Evolutionary conservation across 2,113 vertebrate genomes (phyloP).

Genomic region (Pithys albifrons): DNA sequence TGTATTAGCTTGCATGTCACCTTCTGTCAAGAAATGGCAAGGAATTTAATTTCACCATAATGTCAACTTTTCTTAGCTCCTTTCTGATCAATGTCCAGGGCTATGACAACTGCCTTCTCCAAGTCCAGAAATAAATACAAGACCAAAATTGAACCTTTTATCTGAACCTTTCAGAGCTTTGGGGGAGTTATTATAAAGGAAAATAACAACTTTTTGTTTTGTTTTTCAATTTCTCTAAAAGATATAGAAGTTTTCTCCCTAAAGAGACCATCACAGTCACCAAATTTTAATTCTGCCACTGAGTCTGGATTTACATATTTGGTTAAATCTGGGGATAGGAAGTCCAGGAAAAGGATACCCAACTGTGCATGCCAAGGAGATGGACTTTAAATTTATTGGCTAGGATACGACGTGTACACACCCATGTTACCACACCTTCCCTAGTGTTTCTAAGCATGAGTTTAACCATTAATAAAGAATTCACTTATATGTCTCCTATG

Average conservation of each 20-base stretch:
- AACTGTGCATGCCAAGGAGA: too few relatives aligned
- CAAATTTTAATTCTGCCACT: neutral
- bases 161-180: neutral
- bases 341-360: too few relatives aligned
- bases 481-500: too few relatives aligned
- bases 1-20: neutral
- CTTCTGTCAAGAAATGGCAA: slow-evolving; percentile 7
- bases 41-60: slow-evolving; percentile 5
- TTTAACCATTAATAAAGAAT: too few relatives aligned
- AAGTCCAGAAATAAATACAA: neutral
- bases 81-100: neutral
- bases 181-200: neutral
- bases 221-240: neutral
- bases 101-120: neutral
- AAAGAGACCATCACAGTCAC: neutral
- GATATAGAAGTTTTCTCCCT: neutral
- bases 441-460: too few relatives aligned
- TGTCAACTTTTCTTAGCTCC: neutral
- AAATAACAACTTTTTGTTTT: neutral
- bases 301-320: neutral
- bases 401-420: too few relatives aligned
- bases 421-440: too few relatives aligned
- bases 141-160: neutral
- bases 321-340: neutral
- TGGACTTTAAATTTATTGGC: too few relatives aligned